Evolutionary conservation across 2,888 invertebrate genomes (phyloP).

Genomic region (Cephus nigrinus): DNA sequence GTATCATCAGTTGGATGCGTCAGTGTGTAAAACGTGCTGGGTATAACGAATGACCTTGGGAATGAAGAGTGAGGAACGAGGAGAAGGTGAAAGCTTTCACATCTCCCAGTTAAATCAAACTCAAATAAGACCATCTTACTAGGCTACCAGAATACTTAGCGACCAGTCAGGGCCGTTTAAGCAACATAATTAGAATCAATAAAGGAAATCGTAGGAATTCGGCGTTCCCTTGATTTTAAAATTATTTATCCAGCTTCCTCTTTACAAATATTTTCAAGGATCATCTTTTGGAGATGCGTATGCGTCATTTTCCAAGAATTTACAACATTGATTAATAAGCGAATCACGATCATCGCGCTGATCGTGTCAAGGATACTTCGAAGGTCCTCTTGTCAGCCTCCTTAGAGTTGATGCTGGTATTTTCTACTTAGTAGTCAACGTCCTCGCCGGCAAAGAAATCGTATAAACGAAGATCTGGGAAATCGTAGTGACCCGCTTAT

Average conservation of each 20-base stretch:
- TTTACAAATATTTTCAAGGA: neutral
- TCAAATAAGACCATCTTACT: neutral
- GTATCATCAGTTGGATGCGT: neutral
- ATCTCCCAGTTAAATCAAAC: neutral
- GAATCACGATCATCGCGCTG: neutral
- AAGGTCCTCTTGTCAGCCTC: neutral
- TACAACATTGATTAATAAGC: neutral
- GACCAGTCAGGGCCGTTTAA: neutral
- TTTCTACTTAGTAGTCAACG: neutral
- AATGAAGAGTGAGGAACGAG: neutral
- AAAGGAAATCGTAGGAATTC: neutral
- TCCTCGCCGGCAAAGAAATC: neutral
- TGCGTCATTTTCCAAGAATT: neutral
- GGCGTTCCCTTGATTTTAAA: neutral
- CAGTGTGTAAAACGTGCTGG: neutral
- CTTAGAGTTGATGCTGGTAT: neutral
- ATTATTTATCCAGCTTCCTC: neutral
- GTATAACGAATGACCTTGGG: neutral
- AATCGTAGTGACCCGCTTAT: neutral
- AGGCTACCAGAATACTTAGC: neutral
- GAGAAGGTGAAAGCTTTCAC: neutral
- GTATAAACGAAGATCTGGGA: neutral
- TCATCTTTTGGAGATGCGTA: neutral
- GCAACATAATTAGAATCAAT: neutral
- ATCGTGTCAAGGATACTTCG: neutral